Conservation (phyloP, 2,888 invertebrate species). For the Dexiosoma caninum region DNA sequence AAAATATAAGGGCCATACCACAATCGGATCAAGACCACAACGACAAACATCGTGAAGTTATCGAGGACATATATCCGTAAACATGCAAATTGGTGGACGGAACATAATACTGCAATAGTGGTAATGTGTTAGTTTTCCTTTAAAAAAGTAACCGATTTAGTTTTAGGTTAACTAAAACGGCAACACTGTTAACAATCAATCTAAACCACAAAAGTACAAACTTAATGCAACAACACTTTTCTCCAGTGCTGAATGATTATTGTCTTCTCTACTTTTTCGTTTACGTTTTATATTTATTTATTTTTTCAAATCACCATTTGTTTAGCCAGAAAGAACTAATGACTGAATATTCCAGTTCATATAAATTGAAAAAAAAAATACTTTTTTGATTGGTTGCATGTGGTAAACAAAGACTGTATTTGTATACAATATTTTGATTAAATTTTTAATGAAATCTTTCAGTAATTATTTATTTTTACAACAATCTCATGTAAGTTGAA, state of each 20-base stretch:
- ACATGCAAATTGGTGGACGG: too few relatives aligned
- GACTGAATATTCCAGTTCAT: conserved; percentile 22
- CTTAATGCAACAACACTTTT: conserved; percentile 22
- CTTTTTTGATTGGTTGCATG: conserved; percentile 37
- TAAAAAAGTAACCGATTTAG: too few relatives aligned
- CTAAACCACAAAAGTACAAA: conserved; percentile 12
- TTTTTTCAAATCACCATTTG: conserved; percentile 9
- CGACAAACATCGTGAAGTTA: too few relatives aligned
- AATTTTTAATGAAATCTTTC: conserved; percentile 35
- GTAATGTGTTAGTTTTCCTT: too few relatives aligned
- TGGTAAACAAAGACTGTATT: conserved; percentile 20
- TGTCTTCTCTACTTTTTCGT: conserved; percentile 10
- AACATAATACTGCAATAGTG: too few relatives aligned
- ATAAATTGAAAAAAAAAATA: neutral
- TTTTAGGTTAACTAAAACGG: too few relatives aligned
- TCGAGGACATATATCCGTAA: too few relatives aligned
- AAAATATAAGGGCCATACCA: too few relatives aligned
- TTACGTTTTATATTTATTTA: neutral
- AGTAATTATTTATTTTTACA: neutral
- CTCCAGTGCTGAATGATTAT: conserved; percentile 56
- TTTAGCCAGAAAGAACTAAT: conserved; percentile 1
- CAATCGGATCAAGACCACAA: too few relatives aligned
- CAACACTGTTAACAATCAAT: too few relatives aligned
- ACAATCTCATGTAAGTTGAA: neutral
- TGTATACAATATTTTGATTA: conserved; percentile 25